These are phyloP conservation scores for Drosophila santomea DNA, from an alignment of 1,140 invertebrate genomes.

Conservation along the genomic window DNA sequence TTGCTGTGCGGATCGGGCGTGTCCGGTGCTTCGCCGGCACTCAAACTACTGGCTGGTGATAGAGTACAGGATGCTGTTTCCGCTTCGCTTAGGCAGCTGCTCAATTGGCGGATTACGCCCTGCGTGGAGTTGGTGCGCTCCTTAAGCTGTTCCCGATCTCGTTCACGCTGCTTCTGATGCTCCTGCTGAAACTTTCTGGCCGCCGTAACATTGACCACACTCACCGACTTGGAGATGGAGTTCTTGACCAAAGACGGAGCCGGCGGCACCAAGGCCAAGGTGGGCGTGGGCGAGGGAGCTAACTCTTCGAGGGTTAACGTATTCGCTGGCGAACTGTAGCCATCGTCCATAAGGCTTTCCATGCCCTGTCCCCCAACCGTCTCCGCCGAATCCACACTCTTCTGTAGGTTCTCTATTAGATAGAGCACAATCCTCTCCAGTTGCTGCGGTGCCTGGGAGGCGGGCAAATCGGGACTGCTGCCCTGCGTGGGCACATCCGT, in stretches of 20 bases:
- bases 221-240: slow-evolving; percentile 85
- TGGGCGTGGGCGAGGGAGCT: slow-evolving; percentile 56
- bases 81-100: slow-evolving; percentile 48
- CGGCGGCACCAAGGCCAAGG: slow-evolving; percentile 85
- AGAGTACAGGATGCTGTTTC: slow-evolving; percentile 44
- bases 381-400: slow-evolving; percentile 59
- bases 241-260: slow-evolving; percentile 85
- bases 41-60: slow-evolving; percentile 54
- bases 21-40: slow-evolving; percentile 43
- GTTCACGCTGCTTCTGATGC: slow-evolving; percentile 34
- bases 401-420: slow-evolving; percentile 87
- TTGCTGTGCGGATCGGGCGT: slow-evolving; percentile 51
- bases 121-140: slow-evolving; percentile 5
- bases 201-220: slow-evolving; percentile 76
- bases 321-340: slow-evolving; percentile 59
- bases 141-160: slow-evolving; percentile 16
- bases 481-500: slow-evolving; percentile 67
- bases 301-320: slow-evolving; percentile 59
- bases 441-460: slow-evolving; percentile 88
- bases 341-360: slow-evolving; percentile 55
- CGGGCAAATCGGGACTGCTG: slow-evolving; percentile 85
- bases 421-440: slow-evolving; percentile 88
- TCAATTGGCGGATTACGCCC: slow-evolving; percentile 49
- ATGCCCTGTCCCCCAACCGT: slow-evolving; percentile 18
- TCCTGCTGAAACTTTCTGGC: slow-evolving; percentile 71